These are phyloP conservation scores for Dusona sp. DNA, from an alignment of 2,888 invertebrate species.

Conservation along the genomic window DNA sequence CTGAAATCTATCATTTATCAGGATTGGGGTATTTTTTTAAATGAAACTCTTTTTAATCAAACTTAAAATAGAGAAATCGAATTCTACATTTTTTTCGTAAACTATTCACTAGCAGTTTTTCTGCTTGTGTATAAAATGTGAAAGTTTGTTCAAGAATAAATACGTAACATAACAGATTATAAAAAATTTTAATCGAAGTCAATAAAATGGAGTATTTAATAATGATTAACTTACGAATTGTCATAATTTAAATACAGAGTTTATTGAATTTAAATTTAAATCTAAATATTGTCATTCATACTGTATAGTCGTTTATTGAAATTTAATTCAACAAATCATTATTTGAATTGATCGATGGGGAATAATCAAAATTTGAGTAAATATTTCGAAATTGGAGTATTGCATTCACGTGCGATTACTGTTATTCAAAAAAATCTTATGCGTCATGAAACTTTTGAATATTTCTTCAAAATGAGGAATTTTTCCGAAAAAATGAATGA, in stretches of 20 bases:
- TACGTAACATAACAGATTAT: too few relatives aligned
- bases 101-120: background rate
- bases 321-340: background rate
- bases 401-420: too few relatives aligned
- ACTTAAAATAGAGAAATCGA: background rate
- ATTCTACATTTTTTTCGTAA: background rate
- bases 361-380: too few relatives aligned
- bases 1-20: background rate
- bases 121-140: background rate
- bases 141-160: background rate
- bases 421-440: too few relatives aligned
- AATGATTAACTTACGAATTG: background rate
- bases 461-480: background rate
- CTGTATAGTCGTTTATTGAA: background rate
- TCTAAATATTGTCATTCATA: background rate
- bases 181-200: background rate
- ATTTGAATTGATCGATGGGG: too few relatives aligned
- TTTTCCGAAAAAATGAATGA: background rate
- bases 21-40: background rate
- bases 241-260: background rate
- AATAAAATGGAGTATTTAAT: too few relatives aligned
- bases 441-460: background rate
- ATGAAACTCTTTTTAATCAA: background rate
- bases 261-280: background rate
- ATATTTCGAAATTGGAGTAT: too few relatives aligned